Percentiles rank a stretch among this genome's conserved stretches.
These are phyloP conservation scores for Xenus cinereus DNA, from an alignment of 2,113 vertebrate genomes.

Conservation along the genomic window DNA sequence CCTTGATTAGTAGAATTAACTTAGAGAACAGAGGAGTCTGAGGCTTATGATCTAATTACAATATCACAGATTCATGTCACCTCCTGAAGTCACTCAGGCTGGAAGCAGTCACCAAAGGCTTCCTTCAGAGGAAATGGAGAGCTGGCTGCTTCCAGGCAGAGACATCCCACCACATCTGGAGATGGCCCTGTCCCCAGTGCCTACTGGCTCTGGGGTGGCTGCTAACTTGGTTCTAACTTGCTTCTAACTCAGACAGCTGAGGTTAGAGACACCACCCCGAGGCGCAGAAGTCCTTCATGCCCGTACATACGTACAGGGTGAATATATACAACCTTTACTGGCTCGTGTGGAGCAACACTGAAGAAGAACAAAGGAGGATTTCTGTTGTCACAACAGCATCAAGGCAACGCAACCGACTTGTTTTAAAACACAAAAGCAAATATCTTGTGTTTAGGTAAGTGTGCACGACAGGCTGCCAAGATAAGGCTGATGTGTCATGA, in stretches of 20 bases:
- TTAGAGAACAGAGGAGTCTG: not conserved
- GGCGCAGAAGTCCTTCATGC: not conserved
- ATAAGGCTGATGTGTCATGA: not conserved
- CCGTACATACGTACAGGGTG: not conserved
- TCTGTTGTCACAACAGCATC: not conserved
- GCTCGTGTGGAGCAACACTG: not conserved
- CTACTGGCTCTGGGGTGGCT: not conserved
- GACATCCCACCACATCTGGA: not conserved
- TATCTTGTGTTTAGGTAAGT: not conserved
- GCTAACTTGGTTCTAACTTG: too few relatives aligned
- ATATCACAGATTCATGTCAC: not conserved
- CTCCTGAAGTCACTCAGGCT: not conserved
- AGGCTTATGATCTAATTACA: not conserved
- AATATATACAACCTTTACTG: not conserved
- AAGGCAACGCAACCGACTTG: not conserved
- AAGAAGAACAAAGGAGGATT: not conserved
- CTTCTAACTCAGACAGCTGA: not conserved
- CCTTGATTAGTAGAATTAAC: not conserved
- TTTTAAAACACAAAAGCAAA: not conserved
- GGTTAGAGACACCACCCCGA: not conserved
- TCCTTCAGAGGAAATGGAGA: not conserved
- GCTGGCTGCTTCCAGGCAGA: not conserved
- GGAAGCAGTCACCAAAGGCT: not conserved
- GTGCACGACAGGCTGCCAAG: not conserved
- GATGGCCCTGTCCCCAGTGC: not conserved